These are phyloP conservation scores for Euclidia mi DNA, from an alignment of 2,888 invertebrate species.

Conservation along the genomic window DNA sequence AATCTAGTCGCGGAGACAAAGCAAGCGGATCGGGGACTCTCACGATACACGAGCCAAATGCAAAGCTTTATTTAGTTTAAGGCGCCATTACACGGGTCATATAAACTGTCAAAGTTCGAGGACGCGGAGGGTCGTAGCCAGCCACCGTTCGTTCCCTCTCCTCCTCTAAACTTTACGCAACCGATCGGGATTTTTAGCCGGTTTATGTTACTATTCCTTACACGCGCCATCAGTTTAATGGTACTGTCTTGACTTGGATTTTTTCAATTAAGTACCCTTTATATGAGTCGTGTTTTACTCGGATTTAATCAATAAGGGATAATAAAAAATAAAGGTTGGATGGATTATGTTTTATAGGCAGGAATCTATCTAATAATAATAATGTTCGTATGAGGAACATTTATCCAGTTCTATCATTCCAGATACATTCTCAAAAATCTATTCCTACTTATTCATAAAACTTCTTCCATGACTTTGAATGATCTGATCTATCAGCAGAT, in stretches of 20 bases:
- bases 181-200: constrained; percentile 71
- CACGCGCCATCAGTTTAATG: constrained; percentile 57
- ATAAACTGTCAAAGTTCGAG: constrained; percentile 88
- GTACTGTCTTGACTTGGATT: constrained; percentile 39
- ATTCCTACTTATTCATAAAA: no score
- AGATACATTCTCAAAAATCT: no score
- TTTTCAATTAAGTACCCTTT: constrained; percentile 32
- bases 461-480: no score
- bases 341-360: no score
- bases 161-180: constrained; percentile 65
- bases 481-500: no score
- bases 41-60: constrained; percentile 81
- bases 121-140: constrained; percentile 71
- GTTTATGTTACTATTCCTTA: constrained; percentile 65
- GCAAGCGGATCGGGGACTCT: constrained; percentile 72
- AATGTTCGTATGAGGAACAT: no score
- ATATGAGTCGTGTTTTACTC: constrained; percentile 6
- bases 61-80: constrained; percentile 88
- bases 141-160: constrained; percentile 57
- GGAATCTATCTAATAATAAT: no score
- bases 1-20: constrained; percentile 78
- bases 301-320: no score
- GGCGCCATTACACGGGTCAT: constrained; percentile 89
- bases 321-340: no score
- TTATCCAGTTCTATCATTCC: no score